Conservation (phyloP, 2,113 vertebrate genomes). For the Calypte anna region DNA sequence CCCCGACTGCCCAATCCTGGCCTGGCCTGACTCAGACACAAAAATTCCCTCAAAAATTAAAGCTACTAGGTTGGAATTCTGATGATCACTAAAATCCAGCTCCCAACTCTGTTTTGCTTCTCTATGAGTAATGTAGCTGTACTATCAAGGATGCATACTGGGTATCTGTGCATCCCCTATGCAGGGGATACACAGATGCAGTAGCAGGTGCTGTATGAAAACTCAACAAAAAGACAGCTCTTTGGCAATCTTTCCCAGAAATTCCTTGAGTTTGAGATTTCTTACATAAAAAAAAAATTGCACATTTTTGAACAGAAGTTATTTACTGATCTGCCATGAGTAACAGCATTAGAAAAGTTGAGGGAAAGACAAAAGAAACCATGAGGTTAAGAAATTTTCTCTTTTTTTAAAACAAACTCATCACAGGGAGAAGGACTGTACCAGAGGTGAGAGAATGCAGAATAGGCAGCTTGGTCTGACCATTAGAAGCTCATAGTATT, state of each 20-base stretch:
- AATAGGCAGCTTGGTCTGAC: not conserved
- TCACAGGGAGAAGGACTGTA: not conserved
- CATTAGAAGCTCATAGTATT: constrained; percentile 22
- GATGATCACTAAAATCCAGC: not conserved
- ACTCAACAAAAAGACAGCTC: not conserved
- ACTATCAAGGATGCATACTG: not conserved
- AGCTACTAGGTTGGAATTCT: not conserved
- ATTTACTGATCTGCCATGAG: not conserved
- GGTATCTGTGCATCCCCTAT: not conserved
- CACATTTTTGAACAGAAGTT: not conserved
- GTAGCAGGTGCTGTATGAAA: not conserved
- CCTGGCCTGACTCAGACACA: not conserved
- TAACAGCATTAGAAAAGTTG: not conserved
- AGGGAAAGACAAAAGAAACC: not conserved
- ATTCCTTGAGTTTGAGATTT: fast-evolving
- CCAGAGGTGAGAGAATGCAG: not conserved
- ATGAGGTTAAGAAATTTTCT: not conserved
- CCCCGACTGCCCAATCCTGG: not conserved
- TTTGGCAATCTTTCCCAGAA: not conserved
- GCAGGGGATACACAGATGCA: not conserved
- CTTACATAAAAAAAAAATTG: not conserved
- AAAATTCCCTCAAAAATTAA: not conserved
- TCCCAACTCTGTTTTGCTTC: not conserved
- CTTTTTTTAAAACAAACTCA: not conserved
- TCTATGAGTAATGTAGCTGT: not conserved